Percentiles rank a stretch among this genome's conserved stretches.
phyloP scores from a whole-genome alignment of 2,797 vertebrate species.

The Menidia menidia region DNA sequence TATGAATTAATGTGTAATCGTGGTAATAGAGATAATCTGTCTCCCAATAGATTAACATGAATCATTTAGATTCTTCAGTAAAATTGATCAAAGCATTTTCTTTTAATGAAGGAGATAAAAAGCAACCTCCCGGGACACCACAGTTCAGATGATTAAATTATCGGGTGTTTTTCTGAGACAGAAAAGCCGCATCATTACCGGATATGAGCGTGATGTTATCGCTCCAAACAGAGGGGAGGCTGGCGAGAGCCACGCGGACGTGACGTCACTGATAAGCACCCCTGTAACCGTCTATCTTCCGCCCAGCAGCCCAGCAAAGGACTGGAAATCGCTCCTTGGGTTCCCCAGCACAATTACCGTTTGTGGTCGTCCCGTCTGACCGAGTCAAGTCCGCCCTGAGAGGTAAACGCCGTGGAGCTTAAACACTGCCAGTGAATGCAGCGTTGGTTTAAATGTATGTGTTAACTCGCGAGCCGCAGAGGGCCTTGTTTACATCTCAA shows the following conservation, averaged over 20 bases:
- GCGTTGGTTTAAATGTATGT: conserved; percentile 6
- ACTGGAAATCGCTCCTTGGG: conserved; percentile 56
- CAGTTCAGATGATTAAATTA: too few species aligned
- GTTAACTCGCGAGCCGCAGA: conserved; percentile 37
- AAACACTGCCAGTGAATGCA: neutral
- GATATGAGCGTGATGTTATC: neutral
- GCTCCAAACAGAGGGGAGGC: neutral
- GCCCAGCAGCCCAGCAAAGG: conserved; percentile 54
- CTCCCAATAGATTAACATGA: too few species aligned
- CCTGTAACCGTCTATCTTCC: conserved; percentile 72
- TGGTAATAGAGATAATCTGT: too few species aligned
- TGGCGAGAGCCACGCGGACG: conserved; percentile 66
- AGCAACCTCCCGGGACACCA: too few species aligned
- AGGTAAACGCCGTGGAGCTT: conserved; percentile 69
- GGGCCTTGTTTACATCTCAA: conserved; percentile 88
- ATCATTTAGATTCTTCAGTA: too few species aligned
- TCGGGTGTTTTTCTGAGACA: too few species aligned
- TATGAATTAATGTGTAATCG: too few species aligned
- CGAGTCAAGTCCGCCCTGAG: conserved; percentile 22
- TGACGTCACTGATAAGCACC: conserved; percentile 76
- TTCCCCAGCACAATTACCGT: conserved; percentile 31
- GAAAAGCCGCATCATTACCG: too few species aligned
- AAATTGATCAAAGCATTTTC: too few species aligned
- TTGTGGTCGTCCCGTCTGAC: conserved; percentile 29
- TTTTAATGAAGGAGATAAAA: too few species aligned